These are phyloP conservation scores for Dolichotis patagonum DNA, from an alignment of 2,113 vertebrate species.

Conservation along the genomic window DNA sequence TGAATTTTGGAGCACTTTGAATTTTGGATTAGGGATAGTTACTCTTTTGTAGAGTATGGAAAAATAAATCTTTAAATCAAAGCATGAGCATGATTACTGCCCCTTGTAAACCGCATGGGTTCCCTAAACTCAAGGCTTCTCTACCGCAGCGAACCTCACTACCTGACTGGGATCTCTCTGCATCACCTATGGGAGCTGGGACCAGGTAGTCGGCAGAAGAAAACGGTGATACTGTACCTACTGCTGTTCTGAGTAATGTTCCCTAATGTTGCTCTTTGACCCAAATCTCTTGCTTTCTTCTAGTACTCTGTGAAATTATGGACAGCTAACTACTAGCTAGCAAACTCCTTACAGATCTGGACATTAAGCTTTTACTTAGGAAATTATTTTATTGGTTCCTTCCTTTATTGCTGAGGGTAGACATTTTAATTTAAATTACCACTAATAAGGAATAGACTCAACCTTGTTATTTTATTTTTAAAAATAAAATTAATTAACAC, in stretches of 20 bases:
- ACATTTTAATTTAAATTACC: slow-evolving; percentile 34
- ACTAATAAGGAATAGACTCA: background rate
- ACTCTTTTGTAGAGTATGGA: background rate
- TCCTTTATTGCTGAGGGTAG: slow-evolving; percentile 34
- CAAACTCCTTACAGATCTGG: background rate
- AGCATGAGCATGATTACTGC: background rate
- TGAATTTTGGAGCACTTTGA: background rate
- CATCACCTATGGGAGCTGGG: background rate
- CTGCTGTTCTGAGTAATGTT: too few relatives aligned
- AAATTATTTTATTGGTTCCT: slow-evolving; percentile 73
- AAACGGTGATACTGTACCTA: background rate
- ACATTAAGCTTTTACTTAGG: slow-evolving; percentile 16
- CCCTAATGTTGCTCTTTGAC: background rate
- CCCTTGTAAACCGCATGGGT: background rate
- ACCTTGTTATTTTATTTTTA: background rate
- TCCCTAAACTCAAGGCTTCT: background rate
- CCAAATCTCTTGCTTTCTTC: background rate
- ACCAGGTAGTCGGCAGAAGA: background rate
- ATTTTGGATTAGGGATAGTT: background rate
- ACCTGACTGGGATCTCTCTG: background rate
- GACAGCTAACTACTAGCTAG: background rate
- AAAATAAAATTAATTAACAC: background rate
- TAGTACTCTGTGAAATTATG: background rate
- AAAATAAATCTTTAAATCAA: background rate
- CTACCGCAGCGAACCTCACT: background rate